Evolutionary conservation across 2,797 vertebrate genomes (phyloP), one percentile per base, ranked within the genome.

Genomic region (Epinephelus coioides): DNA sequence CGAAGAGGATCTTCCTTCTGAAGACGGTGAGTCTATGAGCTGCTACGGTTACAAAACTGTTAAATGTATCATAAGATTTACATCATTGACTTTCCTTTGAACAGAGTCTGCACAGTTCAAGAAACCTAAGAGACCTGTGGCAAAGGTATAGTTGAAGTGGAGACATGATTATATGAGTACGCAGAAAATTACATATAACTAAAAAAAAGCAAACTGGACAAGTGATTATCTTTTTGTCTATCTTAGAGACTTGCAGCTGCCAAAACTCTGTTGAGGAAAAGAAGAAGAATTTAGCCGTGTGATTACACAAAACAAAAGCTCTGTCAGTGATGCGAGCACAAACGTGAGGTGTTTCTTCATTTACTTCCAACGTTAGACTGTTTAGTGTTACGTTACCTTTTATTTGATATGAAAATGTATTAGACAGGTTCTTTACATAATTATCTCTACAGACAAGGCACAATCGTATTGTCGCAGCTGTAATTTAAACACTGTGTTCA

Each of bases 51-150:
- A 54, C 10, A 68, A 9, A 77, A 17, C 6, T 38, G 4, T 23
- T 21, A 21, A n/a, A 38, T 25, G 21, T 10, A 53, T 64, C 21
- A 21, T 40, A 13, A 8, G 18, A 2, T 69, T 74, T 76, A 60
- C 5, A 64, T 3, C 34, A 6, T 66, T 56, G 0, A 50, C 15
- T 73, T 51, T 82, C n/a, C 10, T 69, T 78, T 78, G 78, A 89
- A 70, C 89, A 96, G 95, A 95, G 76, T 96, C 95, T 54, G 94
- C 92, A 63, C 93, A 95, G 79, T 96, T 96, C 88, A 96, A 96
- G 88, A 92, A 93, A 85, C 90, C 94, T 6, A 80, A 7, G 17
- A 92, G 54, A 81, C 67, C 85, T 43, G 17, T 62, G 54, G 64
- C 66, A 82, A 95, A 94, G 93, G 95, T 96, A 94, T 5, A 53